These are phyloP conservation scores for Oscheius sp. DNA, from an alignment of 2,888 invertebrate genomes.

Conservation along the genomic window DNA sequence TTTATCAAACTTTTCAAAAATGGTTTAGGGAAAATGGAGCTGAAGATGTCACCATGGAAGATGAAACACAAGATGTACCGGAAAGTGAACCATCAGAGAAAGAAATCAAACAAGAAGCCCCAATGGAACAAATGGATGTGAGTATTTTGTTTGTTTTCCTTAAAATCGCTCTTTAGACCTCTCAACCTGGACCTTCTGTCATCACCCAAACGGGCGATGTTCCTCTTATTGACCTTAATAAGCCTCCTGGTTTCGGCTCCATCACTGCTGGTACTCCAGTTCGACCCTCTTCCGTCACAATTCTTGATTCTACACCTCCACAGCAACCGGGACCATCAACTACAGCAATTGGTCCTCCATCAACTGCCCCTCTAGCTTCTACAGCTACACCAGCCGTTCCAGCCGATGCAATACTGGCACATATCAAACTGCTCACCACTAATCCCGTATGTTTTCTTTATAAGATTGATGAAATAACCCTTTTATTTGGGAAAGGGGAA, in stretches of 20 bases:
- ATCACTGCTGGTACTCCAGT: slow-evolving; percentile 30
- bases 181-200: not conserved
- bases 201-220: not conserved
- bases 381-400: slow-evolving; percentile 1
- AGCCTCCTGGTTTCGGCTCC: slow-evolving; percentile 12
- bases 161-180: not conserved
- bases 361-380: not conserved
- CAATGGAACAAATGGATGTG: slow-evolving; percentile 4
- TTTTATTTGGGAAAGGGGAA: no score
- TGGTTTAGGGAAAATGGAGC: slow-evolving; percentile 8
- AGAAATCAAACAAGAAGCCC: not conserved
- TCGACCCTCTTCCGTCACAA: slow-evolving; percentile 29
- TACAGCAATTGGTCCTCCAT: not conserved
- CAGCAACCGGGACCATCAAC: not conserved
- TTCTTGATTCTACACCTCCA: slow-evolving; percentile 4
- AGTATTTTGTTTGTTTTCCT: not conserved
- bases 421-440: not conserved
- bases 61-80: slow-evolving; percentile 25
- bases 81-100: not conserved
- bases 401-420: no score
- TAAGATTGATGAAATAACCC: no score
- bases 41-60: slow-evolving; percentile 9
- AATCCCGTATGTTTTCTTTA: slow-evolving; percentile 17
- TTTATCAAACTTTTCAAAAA: not conserved
- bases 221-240: not conserved